Evolutionary conservation across 2,888 invertebrate species (phyloP).

Genomic region (Trisateles emortualis): DNA sequence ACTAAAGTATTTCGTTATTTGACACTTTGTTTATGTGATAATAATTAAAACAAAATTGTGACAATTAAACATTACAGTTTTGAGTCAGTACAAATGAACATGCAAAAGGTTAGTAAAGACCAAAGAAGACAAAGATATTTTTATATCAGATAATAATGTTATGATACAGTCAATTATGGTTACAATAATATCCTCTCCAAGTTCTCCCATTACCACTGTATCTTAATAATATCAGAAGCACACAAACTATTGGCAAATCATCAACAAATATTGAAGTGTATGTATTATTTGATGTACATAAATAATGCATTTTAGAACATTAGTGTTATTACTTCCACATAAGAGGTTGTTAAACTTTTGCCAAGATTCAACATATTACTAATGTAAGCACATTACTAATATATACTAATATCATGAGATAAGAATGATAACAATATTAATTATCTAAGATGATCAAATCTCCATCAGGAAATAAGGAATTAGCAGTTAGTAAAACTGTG

Average conservation of each 20-base stretch:
- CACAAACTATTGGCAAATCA: neutral
- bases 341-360: slow-evolving; percentile 2
- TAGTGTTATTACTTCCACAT: neutral
- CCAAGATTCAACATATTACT: neutral
- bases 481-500: too few relatives aligned
- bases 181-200: neutral
- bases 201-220: neutral
- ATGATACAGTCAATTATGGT: too few relatives aligned
- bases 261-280: neutral
- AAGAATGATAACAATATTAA: neutral
- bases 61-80: too few relatives aligned
- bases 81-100: too few relatives aligned
- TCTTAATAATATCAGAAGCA: neutral
- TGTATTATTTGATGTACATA: neutral
- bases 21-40: too few relatives aligned
- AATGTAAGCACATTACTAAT: too few relatives aligned
- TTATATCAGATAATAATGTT: too few relatives aligned
- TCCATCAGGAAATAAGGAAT: too few relatives aligned
- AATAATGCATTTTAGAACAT: neutral
- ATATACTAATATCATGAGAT: neutral
- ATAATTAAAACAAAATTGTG: too few relatives aligned
- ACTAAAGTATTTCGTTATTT: too few relatives aligned
- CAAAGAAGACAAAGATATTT: too few relatives aligned
- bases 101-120: too few relatives aligned
- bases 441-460: neutral